A percentile compares a stretch with the other conserved stretches of the same genome.
phyloP scores from a whole-genome alignment of 2,113 vertebrate genomes.

The Pterophyllum scalare region DNA sequence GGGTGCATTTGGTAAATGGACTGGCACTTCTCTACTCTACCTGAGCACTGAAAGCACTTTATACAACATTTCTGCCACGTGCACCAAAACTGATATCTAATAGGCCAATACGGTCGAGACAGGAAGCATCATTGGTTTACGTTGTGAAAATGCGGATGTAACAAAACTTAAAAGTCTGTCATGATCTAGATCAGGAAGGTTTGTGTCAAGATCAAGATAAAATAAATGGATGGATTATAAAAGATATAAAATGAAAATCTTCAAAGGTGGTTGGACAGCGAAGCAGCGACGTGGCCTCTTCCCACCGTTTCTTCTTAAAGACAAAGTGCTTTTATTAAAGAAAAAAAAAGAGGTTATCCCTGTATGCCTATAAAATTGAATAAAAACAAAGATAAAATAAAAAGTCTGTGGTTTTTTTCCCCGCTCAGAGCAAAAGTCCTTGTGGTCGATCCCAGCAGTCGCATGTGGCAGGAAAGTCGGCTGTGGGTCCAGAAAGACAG shows the following conservation, averaged over 20 bases:
- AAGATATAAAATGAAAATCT: slow-evolving; percentile 20
- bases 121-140: not conserved
- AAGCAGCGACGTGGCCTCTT: slow-evolving; percentile 5
- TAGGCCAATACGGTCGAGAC: not conserved
- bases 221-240: slow-evolving; percentile 42
- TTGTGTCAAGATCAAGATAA: not conserved
- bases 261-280: not conserved
- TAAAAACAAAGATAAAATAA: slow-evolving; percentile 15
- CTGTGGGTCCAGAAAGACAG: not conserved
- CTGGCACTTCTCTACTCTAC: too few species aligned
- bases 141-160: not conserved
- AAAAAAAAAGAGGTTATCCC: slow-evolving; percentile 35
- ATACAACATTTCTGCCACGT: too few species aligned
- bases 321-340: slow-evolving; percentile 65
- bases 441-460: slow-evolving; percentile 43
- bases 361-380: slow-evolving; percentile 36
- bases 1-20: too few species aligned
- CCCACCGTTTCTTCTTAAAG: slow-evolving; percentile 15
- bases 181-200: slow-evolving; percentile 24
- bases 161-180: not conserved
- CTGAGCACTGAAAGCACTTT: too few species aligned
- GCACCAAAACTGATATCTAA: too few species aligned
- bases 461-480: not conserved
- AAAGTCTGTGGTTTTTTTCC: slow-evolving; percentile 62
- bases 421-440: slow-evolving; percentile 43